Conservation (phyloP, 1,140 invertebrate genomes). For the Muscidifurax raptorellus region DNA sequence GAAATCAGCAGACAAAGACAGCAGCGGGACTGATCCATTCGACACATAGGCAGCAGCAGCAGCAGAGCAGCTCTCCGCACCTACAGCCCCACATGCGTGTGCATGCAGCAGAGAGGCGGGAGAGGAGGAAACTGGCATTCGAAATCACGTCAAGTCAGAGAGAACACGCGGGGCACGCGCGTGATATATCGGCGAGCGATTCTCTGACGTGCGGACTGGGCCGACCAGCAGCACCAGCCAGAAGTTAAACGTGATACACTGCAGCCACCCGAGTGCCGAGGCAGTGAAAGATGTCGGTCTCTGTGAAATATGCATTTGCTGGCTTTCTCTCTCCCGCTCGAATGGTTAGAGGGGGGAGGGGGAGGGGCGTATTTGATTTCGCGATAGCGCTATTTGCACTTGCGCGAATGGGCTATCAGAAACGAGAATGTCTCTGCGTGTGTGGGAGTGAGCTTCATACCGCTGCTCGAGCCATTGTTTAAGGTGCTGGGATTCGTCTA, state of each 20-base stretch:
- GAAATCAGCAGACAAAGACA: background rate
- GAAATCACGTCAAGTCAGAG: constrained; percentile 10
- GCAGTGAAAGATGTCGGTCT: constrained; percentile 55
- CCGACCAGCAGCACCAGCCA: background rate
- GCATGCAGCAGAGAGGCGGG: background rate
- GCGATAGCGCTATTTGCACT: constrained; percentile 12
- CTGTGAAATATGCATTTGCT: constrained; percentile 57
- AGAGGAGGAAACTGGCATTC: constrained; percentile 11
- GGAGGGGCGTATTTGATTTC: constrained; percentile 31
- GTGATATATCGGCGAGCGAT: constrained; percentile 40
- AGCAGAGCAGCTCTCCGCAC: background rate
- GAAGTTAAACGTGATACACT: constrained; percentile 40
- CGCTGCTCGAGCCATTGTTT: background rate
- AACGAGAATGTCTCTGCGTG: background rate
- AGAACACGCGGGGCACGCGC: background rate
- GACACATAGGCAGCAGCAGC: background rate
- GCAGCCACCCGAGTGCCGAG: background rate
- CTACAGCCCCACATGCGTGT: background rate
- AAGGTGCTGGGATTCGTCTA: background rate
- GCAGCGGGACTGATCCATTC: background rate
- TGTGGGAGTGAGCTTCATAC: background rate
- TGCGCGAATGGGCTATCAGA: background rate
- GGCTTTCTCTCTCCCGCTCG: background rate
- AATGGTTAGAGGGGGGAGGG: background rate
- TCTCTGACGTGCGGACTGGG: constrained; percentile 13